Conservation (phyloP, 2,113 vertebrate genomes). For the Colistium nudipinnis region DNA sequence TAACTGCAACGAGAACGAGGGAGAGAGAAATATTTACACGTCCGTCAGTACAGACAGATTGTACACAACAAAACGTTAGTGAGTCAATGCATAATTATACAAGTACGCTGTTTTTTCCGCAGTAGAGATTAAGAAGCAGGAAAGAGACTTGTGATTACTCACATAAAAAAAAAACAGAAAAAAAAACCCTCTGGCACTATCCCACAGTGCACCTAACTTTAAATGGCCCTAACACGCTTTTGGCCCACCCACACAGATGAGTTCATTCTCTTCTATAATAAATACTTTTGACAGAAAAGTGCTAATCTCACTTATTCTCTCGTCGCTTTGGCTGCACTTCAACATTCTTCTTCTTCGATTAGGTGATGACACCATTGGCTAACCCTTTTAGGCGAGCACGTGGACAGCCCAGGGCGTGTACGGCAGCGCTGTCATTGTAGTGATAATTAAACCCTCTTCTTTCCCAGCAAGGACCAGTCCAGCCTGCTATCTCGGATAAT, state of each 20-base stretch:
- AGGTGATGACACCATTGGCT: no score
- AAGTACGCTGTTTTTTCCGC: neutral
- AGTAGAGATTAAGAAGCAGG: neutral
- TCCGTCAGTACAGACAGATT: neutral
- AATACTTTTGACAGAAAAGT: no score
- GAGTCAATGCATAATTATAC: neutral
- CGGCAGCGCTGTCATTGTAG: no score
- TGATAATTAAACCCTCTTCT: no score
- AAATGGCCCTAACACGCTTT: neutral
- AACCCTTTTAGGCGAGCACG: no score
- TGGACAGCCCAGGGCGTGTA: no score
- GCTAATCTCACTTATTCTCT: no score
- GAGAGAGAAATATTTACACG: neutral
- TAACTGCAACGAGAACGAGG: constrained; percentile 72
- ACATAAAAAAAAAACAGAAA: no score
- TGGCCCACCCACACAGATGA: neutral
- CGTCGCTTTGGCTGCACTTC: no score
- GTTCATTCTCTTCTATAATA: neutral
- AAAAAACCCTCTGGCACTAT: neutral
- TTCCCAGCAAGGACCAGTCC: no score
- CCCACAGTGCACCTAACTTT: neutral
- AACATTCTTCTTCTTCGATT: no score
- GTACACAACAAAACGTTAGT: neutral
- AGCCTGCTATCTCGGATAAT: no score
- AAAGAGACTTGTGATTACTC: neutral